phyloP scores from a whole-genome alignment of 2,113 vertebrate genomes.

The Oryzias javanicus region DNA sequence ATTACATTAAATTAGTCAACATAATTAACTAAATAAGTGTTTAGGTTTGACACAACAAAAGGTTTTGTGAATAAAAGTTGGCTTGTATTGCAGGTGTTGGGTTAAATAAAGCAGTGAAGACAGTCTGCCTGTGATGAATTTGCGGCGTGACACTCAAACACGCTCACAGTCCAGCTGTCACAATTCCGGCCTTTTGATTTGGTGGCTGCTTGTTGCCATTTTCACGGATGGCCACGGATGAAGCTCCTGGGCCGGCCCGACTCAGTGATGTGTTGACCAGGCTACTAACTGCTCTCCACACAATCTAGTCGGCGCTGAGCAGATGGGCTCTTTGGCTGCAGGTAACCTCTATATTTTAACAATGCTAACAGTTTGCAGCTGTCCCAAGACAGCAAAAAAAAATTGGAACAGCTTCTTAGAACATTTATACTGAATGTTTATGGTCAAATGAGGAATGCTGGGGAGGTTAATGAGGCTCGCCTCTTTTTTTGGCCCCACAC shows the following conservation, averaged over 20 bases:
- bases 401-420: no score
- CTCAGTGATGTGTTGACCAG: neutral
- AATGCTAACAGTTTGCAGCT: no score
- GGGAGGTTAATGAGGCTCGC: no score
- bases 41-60: neutral
- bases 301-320: no score
- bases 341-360: no score
- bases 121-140: slow-evolving; percentile 4
- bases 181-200: neutral
- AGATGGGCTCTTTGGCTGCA: no score
- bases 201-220: neutral
- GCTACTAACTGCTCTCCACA: no score
- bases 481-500: no score
- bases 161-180: neutral
- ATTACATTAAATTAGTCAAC: neutral
- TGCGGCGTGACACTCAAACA: neutral
- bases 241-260: neutral
- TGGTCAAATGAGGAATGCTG: no score
- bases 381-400: no score
- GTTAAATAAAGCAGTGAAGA: neutral
- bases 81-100: neutral
- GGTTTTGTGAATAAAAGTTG: slow-evolving; percentile 7
- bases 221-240: neutral
- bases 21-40: neutral
- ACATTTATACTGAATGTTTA: no score